phyloP scores from a whole-genome alignment of 2,797 vertebrate genomes.

The Buphagus erythrorhynchus region DNA sequence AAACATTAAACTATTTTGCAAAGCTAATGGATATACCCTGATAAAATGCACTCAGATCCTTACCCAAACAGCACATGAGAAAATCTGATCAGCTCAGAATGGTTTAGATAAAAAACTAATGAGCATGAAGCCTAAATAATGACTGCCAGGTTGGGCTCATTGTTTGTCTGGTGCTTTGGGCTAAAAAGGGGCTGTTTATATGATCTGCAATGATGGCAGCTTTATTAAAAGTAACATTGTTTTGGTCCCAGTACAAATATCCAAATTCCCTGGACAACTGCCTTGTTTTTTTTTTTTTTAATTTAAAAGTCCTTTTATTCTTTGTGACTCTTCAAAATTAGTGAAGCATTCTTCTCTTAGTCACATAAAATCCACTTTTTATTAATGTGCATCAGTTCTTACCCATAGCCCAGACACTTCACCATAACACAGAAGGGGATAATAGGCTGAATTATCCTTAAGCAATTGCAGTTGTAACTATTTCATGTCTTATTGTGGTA shows the following conservation, averaged over 20 bases:
- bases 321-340: neutral
- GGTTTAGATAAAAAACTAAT: constrained; percentile 25
- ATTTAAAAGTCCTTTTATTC: constrained; percentile 41
- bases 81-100: constrained; percentile 8
- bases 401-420: neutral
- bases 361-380: neutral
- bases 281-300: neutral
- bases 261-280: neutral
- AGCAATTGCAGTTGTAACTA: constrained; percentile 54
- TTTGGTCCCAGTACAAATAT: constrained; percentile 36
- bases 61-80: neutral
- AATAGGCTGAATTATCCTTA: constrained; percentile 56
- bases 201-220: neutral
- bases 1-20: neutral
- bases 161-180: constrained; percentile 12
- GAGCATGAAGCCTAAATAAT: neutral
- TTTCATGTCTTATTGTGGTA: constrained; percentile 50
- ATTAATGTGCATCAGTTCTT: neutral
- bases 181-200: neutral
- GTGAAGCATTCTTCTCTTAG: neutral
- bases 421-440: neutral
- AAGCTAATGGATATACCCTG: neutral
- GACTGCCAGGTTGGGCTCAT: neutral
- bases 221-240: constrained; percentile 32
- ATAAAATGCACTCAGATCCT: neutral